Evolutionary conservation across 1,140 invertebrate genomes (phyloP), one percentile per base, ranked within the genome.

Genomic region (Drosophila chauvacae): DNA sequence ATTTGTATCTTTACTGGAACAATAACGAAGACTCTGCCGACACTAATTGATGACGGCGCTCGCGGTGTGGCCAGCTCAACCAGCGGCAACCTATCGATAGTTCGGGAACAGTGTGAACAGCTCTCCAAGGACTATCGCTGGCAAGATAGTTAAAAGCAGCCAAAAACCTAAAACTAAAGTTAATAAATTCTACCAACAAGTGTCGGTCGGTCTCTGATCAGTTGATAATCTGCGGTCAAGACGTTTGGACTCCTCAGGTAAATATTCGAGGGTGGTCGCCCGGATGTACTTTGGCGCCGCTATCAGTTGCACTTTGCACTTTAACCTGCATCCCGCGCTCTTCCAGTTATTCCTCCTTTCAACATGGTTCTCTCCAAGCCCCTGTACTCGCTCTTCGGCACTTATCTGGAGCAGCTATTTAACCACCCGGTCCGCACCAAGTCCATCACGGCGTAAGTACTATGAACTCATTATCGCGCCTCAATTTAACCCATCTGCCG

Each of bases 301-400:
- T 87, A 84, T 88, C 84, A 70, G 16, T 44, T 71, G 84, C 61
- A 90, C 84, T 88, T 88, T 88, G 84, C 59, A 88, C 84, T 88
- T 88, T 90, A 64, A 42, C 62, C 77, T 60, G 23, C 63, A 68
- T 69, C 44, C 42, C 56, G 33, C 30, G 44, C 20, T 44, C 39
- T 68, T 51, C 7, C 10, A 75, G 57, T 18, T 39, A 33, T 23
- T 23, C 35, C 44, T 11, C 28, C 23, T 0, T 41, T 20, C 47
- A 84, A 45, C 11, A 96, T 96, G 96, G 92, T 95, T 23, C 92
- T 96, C 50, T 96, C 96, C 4, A 96, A 95, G 92, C 95, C 95
- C 5, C 86, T 96, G 69, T 94, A 95, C 78, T 94, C 94, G 74
- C 92, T 96, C 30, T 66, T 95, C 4, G 94, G 94, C 44, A 94